Evolutionary conservation across 2,797 vertebrate genomes (phyloP), one percentile per base, ranked within the genome.

Genomic region (Enteromius fasciolatus): DNA sequence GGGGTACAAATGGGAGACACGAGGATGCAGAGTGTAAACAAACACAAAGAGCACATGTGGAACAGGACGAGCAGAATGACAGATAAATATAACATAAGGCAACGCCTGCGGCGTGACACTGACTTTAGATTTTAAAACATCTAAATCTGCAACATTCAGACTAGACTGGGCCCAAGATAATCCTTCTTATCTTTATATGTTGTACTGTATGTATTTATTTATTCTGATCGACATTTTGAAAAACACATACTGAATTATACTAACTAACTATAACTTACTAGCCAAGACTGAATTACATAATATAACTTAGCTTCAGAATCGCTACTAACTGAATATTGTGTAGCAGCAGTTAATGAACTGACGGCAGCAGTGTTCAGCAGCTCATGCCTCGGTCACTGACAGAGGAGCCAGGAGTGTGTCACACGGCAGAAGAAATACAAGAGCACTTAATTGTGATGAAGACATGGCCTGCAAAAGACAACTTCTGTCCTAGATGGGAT

Each of bases 401-500:
- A 85, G 83, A 82, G 52, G 69, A 88, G 84, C 79, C 79, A 67
- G 83, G 80, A 88, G 87, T 64, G 76, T 59, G 44, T 77, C 81
- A 89, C 85, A 88, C 84, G 87, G 90, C 61, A 18, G 77, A 78
- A 82, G 89, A 93, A 93, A 93, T 92, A 95, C 95, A 95, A 92
- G 93, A 93, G 92, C 89, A 36, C 75, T 83, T 83, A 88, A 83
- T 44, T 33, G 89, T 92, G 94, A 94, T 93, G 89, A 36, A 5
- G 33, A 94, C 54, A 89, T 93, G 94, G 93, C 94, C 95, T 95
- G 94, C 91, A 91, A 94, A 89, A 84, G 87, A 91, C 91, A 76
- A 89, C 91, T 95, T 96, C 94, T 94, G 93, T 92, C 90, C 91
- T 92, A 94, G 93, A 94, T 95, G 94, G 94, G 93, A 93, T 93